Evolutionary conservation across 2,113 vertebrate species (phyloP).

Genomic region (Amazona guildingii): DNA sequence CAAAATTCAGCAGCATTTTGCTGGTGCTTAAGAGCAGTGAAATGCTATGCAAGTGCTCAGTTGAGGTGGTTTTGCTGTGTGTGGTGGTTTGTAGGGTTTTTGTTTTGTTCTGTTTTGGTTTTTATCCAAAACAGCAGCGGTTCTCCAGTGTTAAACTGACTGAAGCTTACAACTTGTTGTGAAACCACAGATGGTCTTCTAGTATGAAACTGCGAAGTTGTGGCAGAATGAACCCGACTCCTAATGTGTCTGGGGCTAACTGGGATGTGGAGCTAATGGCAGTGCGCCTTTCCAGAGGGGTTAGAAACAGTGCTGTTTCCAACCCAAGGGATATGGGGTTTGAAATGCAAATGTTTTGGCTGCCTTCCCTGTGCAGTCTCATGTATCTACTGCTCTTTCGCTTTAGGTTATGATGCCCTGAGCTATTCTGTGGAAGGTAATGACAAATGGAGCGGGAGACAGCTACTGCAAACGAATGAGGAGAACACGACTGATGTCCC

Average conservation of each 20-base stretch:
- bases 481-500: slow-evolving; percentile 74
- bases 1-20: background rate
- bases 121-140: background rate
- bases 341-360: background rate
- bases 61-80: background rate
- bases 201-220: background rate
- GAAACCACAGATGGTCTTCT: background rate
- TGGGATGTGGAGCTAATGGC: background rate
- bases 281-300: background rate
- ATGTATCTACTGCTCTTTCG: background rate
- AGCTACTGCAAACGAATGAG: slow-evolving; percentile 79
- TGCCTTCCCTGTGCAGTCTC: background rate
- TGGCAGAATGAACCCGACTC: background rate
- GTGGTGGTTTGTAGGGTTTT: background rate
- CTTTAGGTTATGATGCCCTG: slow-evolving; percentile 75
- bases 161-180: background rate
- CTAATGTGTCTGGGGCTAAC: background rate
- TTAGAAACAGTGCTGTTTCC: background rate
- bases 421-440: slow-evolving; percentile 62
- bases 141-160: background rate
- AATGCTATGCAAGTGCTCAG: too few relatives aligned
- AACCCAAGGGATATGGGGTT: fast-evolving
- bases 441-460: slow-evolving; percentile 81
- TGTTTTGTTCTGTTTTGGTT: background rate
- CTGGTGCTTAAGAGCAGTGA: background rate